These are phyloP conservation scores for Tympanoctomys barrerae DNA, from an alignment of 2,797 vertebrate genomes.

Conservation along the genomic window DNA sequence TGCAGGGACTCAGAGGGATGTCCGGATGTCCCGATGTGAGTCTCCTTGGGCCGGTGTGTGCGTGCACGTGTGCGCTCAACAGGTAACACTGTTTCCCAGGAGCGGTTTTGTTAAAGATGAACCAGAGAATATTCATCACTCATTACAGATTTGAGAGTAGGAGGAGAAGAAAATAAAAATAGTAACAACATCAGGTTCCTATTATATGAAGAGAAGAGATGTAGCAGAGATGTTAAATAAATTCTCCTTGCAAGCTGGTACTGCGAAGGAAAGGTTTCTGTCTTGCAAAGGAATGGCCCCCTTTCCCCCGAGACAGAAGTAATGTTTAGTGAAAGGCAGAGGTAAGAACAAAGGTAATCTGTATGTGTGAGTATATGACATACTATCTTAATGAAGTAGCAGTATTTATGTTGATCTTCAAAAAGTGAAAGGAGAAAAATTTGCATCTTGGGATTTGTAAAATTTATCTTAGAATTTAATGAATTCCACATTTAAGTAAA, in stretches of 20 bases:
- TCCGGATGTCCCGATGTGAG: not conserved
- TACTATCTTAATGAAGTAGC: not conserved
- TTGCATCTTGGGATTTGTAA: not conserved
- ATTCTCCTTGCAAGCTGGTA: not conserved
- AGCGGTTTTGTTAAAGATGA: not conserved
- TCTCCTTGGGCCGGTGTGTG: not conserved
- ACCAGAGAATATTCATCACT: not conserved
- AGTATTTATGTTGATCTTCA: conserved; percentile 50
- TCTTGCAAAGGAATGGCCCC: not conserved
- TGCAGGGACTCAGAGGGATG: not conserved
- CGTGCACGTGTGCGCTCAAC: not conserved
- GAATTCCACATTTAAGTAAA: conserved; percentile 23
- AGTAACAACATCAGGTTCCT: not conserved
- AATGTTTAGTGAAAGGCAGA: conserved; percentile 1
- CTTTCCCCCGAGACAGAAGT: not conserved
- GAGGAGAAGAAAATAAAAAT: not conserved
- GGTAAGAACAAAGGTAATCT: not conserved
- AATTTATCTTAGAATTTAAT: conserved; percentile 42
- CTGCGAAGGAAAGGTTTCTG: not conserved
- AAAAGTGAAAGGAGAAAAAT: not conserved
- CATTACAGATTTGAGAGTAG: not conserved
- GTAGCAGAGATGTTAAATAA: not conserved
- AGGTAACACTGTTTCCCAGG: not conserved
- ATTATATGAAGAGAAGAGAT: not conserved
- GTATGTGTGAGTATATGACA: not conserved